These are phyloP conservation scores for Monopis laevigella DNA, from an alignment of 2,888 invertebrate species.

Conservation along the genomic window DNA sequence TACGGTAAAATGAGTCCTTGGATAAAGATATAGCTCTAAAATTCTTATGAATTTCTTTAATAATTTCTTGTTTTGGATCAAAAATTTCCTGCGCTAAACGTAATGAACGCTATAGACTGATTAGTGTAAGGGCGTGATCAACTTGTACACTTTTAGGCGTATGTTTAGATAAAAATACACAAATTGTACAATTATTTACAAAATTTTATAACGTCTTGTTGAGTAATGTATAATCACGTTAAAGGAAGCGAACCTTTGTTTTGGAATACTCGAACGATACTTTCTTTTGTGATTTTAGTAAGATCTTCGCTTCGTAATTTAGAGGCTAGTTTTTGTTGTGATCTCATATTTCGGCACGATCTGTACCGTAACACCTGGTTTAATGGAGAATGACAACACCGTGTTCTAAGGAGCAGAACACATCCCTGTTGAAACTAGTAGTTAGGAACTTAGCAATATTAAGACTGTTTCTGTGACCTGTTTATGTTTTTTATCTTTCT, in stretches of 20 bases:
- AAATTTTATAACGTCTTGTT: neutral
- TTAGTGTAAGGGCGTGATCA: conserved; percentile 61
- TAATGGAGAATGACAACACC: conserved; percentile 45
- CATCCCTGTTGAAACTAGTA: conserved; percentile 64
- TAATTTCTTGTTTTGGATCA: conserved; percentile 32
- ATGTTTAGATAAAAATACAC: conserved; percentile 46
- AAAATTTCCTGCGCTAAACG: conserved; percentile 47
- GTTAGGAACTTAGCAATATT: conserved; percentile 63
- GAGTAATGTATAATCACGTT: neutral
- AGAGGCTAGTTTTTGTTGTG: conserved; percentile 37
- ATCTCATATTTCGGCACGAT: conserved; percentile 20
- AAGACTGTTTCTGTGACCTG: conserved; percentile 70
- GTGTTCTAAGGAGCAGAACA: conserved; percentile 65
- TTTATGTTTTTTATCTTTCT: conserved; percentile 56
- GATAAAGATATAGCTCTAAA: conserved; percentile 19
- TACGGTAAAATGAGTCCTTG: conserved; percentile 26
- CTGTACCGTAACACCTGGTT: conserved; percentile 26
- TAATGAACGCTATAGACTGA: conserved; percentile 68
- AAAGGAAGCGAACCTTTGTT: neutral
- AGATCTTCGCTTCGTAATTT: conserved; percentile 43
- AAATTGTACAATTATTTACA: conserved; percentile 55
- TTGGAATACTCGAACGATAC: conserved; percentile 35
- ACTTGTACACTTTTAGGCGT: conserved; percentile 66
- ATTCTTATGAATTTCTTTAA: conserved; percentile 44
- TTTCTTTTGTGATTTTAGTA: conserved; percentile 35